phyloP scores from a whole-genome alignment of 2,888 invertebrate species.

The Eupithecia vulgata region DNA sequence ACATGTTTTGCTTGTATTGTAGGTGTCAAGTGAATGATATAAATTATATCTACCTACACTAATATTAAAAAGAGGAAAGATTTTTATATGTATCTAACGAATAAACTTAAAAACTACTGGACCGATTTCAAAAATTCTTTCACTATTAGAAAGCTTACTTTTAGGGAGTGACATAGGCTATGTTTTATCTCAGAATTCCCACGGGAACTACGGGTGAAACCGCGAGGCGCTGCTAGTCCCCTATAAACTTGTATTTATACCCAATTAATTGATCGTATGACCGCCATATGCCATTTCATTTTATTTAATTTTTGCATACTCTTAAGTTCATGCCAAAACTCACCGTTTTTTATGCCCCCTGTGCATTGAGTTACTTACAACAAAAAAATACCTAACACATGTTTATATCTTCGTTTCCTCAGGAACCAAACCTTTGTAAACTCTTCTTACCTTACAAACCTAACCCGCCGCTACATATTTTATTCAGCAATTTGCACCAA shows the following conservation, averaged over 20 bases:
- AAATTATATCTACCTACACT: neutral
- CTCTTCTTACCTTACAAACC: neutral
- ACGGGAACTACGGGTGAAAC: too few species aligned
- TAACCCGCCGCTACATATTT: neutral
- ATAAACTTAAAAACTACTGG: too few species aligned
- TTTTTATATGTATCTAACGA: too few species aligned
- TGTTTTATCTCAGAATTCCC: too few species aligned
- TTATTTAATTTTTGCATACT: neutral
- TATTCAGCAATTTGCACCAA: slow-evolving; percentile 28
- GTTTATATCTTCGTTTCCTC: too few species aligned
- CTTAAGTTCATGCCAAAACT: neutral
- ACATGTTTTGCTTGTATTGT: neutral
- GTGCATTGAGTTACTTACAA: too few species aligned
- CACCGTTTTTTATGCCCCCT: neutral
- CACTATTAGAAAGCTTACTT: too few species aligned
- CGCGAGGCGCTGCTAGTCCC: too few species aligned
- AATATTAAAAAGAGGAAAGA: too few species aligned
- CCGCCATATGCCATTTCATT: neutral
- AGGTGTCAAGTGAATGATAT: neutral
- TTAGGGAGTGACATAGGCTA: too few species aligned
- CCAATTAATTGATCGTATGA: neutral
- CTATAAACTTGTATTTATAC: neutral
- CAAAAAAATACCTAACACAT: too few species aligned
- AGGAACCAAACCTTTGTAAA: neutral
- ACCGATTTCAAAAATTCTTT: too few species aligned